phyloP scores from a whole-genome alignment of 2,113 vertebrate species.

The Thalassoma bifasciatum region DNA sequence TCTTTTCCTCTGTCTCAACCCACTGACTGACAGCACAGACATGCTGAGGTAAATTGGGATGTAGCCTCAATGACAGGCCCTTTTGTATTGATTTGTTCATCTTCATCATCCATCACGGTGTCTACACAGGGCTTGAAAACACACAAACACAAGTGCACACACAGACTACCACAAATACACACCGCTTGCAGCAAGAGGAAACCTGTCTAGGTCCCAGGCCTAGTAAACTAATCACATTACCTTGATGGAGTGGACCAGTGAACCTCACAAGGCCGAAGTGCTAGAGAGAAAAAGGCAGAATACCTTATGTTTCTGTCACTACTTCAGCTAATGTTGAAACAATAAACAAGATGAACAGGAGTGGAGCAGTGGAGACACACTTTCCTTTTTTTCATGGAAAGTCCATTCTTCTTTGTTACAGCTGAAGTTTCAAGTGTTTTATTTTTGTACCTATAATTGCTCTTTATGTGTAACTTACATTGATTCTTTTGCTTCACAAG shows the following conservation, averaged over 20 bases:
- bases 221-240: constrained; percentile 70
- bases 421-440: background rate
- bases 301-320: constrained; percentile 27
- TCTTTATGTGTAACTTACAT: background rate
- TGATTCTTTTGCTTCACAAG: too few species aligned
- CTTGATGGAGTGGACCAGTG: constrained; percentile 69
- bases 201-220: constrained; percentile 49
- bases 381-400: background rate
- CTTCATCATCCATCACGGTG: constrained; percentile 68
- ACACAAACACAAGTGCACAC: constrained; percentile 10
- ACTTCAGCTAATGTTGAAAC: constrained; percentile 31
- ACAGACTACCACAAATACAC: constrained; percentile 11
- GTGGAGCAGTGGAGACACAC: background rate
- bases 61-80: constrained; percentile 60
- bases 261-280: constrained; percentile 55
- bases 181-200: constrained; percentile 30
- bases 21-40: constrained; percentile 62
- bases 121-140: constrained; percentile 34
- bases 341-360: constrained; percentile 48
- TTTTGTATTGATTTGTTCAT: constrained; percentile 75
- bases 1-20: constrained; percentile 9
- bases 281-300: constrained; percentile 31
- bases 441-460: background rate
- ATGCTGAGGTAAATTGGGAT: constrained; percentile 67
- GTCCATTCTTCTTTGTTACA: background rate